These are phyloP conservation scores for Malacoraja senta DNA, from an alignment of 2,797 vertebrate species.

Conservation along the genomic window DNA sequence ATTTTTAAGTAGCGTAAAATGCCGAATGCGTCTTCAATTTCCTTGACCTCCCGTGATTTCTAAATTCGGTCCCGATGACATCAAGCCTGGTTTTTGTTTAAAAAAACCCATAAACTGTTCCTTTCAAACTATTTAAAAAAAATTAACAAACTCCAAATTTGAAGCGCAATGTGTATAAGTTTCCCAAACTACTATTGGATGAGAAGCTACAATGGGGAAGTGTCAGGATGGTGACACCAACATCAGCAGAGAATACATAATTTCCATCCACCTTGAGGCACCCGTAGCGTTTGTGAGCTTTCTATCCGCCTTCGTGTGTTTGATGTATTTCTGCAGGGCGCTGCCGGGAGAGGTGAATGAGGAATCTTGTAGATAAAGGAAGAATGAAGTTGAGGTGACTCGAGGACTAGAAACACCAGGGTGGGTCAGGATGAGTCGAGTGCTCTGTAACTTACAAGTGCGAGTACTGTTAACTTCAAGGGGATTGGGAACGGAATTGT, in stretches of 20 bases:
- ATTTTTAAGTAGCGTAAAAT: no score
- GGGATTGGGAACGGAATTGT: background rate
- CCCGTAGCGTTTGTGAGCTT: background rate
- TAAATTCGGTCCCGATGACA: background rate
- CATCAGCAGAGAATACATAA: no score
- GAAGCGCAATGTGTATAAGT: background rate
- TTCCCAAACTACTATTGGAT: background rate
- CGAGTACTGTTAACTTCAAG: background rate
- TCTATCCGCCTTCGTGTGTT: background rate
- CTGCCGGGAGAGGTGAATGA: no score
- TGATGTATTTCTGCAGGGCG: no score
- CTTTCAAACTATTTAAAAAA: background rate
- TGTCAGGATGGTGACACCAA: background rate
- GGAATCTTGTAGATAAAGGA: background rate
- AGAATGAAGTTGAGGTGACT: background rate
- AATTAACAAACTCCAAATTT: background rate
- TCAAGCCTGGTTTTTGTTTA: no score
- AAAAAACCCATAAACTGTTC: background rate
- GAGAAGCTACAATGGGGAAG: background rate
- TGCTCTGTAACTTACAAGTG: background rate
- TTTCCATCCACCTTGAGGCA: background rate
- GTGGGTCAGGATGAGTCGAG: background rate
- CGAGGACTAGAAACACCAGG: background rate
- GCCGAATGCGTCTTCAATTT: no score
- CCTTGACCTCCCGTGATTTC: no score